These are phyloP conservation scores for Tenrec ecaudatus DNA, from an alignment of 2,113 vertebrate species.

Conservation along the genomic window DNA sequence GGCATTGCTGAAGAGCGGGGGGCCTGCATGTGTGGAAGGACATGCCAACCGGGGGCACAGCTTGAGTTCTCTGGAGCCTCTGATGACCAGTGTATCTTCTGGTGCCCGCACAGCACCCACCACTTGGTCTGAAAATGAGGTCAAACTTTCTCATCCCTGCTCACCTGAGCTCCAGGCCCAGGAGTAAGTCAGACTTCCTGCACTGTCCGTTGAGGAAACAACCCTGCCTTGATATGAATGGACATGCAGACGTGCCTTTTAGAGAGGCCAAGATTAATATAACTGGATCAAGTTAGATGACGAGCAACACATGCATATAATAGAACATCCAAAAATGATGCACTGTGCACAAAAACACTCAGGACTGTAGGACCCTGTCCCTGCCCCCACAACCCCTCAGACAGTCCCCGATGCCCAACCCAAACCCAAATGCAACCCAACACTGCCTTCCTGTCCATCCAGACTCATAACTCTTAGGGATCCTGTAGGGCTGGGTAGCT, in stretches of 20 bases:
- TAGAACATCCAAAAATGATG: neutral
- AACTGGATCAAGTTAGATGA: conserved; percentile 29
- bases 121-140: neutral
- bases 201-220: neutral
- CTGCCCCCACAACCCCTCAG: neutral
- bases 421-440: too few relatives aligned
- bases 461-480: too few relatives aligned
- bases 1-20: neutral
- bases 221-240: neutral
- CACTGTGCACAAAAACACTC: neutral
- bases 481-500: too few relatives aligned
- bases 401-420: too few relatives aligned
- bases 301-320: neutral
- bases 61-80: neutral
- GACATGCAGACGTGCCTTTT: neutral
- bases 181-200: neutral
- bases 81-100: neutral
- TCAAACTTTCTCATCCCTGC: neutral
- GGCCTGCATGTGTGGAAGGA: neutral
- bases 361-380: neutral
- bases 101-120: neutral
- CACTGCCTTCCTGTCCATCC: too few relatives aligned
- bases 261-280: conserved; percentile 20
- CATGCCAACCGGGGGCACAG: neutral
- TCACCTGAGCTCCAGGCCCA: neutral